Base-by-base conservation (phyloP, 2,797 vertebrate genomes). In the Chrosomus eos region DNA sequence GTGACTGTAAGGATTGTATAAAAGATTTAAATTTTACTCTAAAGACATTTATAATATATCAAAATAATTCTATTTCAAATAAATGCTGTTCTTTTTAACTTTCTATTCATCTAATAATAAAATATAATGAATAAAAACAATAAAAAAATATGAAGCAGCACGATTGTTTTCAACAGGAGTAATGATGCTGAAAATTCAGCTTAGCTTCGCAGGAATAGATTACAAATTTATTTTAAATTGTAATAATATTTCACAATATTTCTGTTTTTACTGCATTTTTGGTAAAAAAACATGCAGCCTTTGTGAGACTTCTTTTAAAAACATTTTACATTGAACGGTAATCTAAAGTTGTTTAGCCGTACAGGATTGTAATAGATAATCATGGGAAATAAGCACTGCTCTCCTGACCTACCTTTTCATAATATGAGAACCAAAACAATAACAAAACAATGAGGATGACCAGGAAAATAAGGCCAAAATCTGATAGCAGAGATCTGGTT, bases 381-480 rank as follows among this genome's bases (percentile, higher is more conserved):
- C 79, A 53, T 68, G 64, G 60, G 58, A 66, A 67, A 33, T 28
- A 70, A 53, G 19, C 66, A 7, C 28, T 31, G 48, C 38, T 43
- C 26, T 9, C 45, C 60, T 68, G 18, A 55, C n/a, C 74, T 33
- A 36, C 16, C 64, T 53, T 55, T 70, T 80, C 7, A 80, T 68
- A 68, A 36, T 55, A 68, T 53, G 64, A 84, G 33, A 71, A 71
- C 28, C 64, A 67, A 68, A 70, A 64, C 45, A 76, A 19, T 36
- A 84, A 78, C 72, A 67, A 62, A 83, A 28, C 67, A 72, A 33
- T 75, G 7, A 64, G 58, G 58, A 26, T 23, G 82, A 68, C 23
- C 31, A 28, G 60, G 18, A 84, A 70, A 76, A 84, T 80, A 80
- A 38, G 79, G 79, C 31, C 79, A 68, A 51, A 70, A 70, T 80